Evolutionary conservation across 2,888 invertebrate genomes (phyloP).

Genomic region (Digitonthophagus gazella): DNA sequence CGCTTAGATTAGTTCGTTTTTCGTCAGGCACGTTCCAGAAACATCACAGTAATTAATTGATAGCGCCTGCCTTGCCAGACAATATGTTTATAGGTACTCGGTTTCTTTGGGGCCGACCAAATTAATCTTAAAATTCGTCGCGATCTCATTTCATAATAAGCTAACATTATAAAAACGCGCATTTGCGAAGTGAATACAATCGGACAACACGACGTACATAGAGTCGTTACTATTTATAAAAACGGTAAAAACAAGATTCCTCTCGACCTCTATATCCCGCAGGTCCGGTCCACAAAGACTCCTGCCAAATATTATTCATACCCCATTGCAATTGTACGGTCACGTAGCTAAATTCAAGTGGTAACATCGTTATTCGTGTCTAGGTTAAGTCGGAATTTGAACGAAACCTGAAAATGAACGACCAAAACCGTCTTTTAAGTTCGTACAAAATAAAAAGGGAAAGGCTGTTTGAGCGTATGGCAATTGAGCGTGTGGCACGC

Average conservation of each 20-base stretch:
- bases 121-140: background rate
- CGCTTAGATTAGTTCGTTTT: background rate
- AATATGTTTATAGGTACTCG: background rate
- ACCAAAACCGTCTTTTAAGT: background rate
- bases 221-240: background rate
- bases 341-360: conserved; percentile 4
- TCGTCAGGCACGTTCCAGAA: background rate
- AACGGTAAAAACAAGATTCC: background rate
- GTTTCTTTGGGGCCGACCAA: background rate
- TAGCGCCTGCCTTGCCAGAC: background rate
- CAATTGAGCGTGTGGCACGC: background rate
- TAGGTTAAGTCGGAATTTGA: background rate
- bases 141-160: background rate
- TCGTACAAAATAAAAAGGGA: background rate
- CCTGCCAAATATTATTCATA: conserved; percentile 7
- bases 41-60: conserved; percentile 11
- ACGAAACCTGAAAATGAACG: background rate
- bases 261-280: background rate
- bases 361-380: conserved; percentile 7
- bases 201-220: background rate
- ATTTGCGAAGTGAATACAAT: too few species aligned
- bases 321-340: background rate
- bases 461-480: background rate
- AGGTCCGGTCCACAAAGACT: background rate
- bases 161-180: background rate